These are phyloP conservation scores for Parauchenoglanis punctatus DNA, from an alignment of 2,797 vertebrate genomes.

Conservation along the genomic window DNA sequence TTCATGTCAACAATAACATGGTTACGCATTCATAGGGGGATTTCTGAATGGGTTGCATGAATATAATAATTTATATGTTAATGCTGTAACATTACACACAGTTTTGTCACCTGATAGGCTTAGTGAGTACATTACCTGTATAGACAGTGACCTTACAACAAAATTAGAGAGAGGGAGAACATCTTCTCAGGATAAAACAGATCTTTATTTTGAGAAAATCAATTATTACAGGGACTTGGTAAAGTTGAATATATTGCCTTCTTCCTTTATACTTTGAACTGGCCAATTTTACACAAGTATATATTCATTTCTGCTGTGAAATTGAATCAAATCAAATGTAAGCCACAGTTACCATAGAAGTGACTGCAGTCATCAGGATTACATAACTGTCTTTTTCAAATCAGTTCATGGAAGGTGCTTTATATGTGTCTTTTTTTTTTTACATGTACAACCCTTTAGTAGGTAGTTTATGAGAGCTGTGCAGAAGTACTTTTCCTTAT, in stretches of 20 bases:
- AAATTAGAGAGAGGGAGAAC: neutral
- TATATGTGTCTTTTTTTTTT: neutral
- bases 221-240: neutral
- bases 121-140: slow-evolving; percentile 6
- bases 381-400: neutral
- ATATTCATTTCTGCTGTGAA: neutral
- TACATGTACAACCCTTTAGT: neutral
- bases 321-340: neutral
- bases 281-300: neutral
- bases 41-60: slow-evolving; percentile 22
- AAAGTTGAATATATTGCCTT: neutral
- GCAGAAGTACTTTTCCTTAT: neutral
- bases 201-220: neutral
- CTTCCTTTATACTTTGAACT: neutral
- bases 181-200: neutral
- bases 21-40: slow-evolving; percentile 33
- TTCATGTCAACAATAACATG: slow-evolving; percentile 28
- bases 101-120: slow-evolving; percentile 25
- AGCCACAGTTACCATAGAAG: neutral
- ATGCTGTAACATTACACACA: slow-evolving; percentile 19
- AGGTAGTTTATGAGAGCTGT: neutral
- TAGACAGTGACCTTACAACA: neutral
- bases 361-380: neutral
- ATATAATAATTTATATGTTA: slow-evolving; percentile 40
- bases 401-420: slow-evolving; percentile 4